phyloP scores from a whole-genome alignment of 1,140 invertebrate species.

The Macrotrachela quadricornifera region DNA sequence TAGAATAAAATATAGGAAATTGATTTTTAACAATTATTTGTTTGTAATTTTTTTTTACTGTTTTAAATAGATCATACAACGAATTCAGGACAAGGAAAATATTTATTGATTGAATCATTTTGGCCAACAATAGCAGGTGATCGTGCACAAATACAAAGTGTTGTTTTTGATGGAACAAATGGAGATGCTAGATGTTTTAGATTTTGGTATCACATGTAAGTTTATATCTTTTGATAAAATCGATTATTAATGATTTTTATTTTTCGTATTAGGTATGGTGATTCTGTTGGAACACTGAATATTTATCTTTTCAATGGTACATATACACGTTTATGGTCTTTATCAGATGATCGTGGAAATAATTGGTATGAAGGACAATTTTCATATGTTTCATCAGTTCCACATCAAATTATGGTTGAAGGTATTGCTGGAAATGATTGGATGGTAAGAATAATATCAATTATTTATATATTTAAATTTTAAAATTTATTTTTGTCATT shows the following conservation, averaged over 20 bases:
- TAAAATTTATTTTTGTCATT: too few relatives aligned
- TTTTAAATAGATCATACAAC: slow-evolving; percentile 6
- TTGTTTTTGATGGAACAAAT: not conserved
- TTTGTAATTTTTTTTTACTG: too few relatives aligned
- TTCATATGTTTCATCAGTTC: slow-evolving; percentile 1
- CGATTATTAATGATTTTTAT: too few relatives aligned
- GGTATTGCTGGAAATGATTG: slow-evolving; percentile 14
- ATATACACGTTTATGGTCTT: slow-evolving; percentile 11
- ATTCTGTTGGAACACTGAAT: slow-evolving; percentile 23
- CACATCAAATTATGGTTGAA: slow-evolving; percentile 15
- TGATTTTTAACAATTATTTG: too few relatives aligned
- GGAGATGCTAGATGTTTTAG: not conserved
- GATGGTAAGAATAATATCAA: too few relatives aligned
- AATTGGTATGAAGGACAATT: slow-evolving; percentile 18
- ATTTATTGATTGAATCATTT: slow-evolving; percentile 13
- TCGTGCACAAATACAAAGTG: slow-evolving; percentile 4
- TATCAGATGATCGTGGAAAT: slow-evolving; percentile 16
- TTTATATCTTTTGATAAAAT: too few relatives aligned
- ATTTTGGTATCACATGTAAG: too few relatives aligned
- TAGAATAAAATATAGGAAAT: not conserved
- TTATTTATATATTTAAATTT: too few relatives aligned
- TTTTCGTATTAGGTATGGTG: slow-evolving; percentile 26
- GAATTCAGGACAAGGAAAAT: not conserved
- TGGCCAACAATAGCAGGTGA: slow-evolving; percentile 5
- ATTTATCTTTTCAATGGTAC: not conserved